Conservation (phyloP, 2,113 vertebrate genomes). For the Phoenicopterus ruber region DNA sequence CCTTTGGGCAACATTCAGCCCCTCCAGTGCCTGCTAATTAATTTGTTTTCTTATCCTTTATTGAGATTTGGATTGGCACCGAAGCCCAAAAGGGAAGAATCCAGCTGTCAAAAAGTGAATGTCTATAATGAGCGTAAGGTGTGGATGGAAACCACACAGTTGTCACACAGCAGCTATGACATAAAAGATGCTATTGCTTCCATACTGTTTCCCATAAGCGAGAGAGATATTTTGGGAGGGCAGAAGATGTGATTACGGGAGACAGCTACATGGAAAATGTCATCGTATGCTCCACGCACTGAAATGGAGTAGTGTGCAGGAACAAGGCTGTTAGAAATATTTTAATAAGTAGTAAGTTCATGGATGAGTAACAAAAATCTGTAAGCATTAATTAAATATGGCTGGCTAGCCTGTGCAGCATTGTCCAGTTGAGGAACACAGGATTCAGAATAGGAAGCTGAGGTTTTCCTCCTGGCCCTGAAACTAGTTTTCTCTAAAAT, state of each 20-base stretch:
- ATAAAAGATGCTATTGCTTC: constrained; percentile 20
- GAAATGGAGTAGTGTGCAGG: neutral
- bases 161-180: constrained; percentile 21
- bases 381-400: neutral
- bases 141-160: constrained; percentile 14
- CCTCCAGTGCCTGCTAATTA: constrained; percentile 10
- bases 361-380: neutral
- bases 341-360: neutral
- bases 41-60: constrained; percentile 28
- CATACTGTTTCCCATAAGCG: neutral
- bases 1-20: constrained; percentile 7
- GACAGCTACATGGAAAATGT: neutral
- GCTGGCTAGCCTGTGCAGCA: neutral
- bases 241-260: neutral
- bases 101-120: constrained; percentile 14
- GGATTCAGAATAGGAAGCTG: neutral
- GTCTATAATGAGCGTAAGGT: constrained; percentile 25
- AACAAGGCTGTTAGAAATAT: neutral
- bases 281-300: neutral
- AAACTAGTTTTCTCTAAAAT: neutral
- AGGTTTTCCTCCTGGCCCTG: neutral
- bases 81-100: constrained; percentile 18
- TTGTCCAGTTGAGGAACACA: neutral
- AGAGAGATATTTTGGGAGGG: constrained; percentile 14
- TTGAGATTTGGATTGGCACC: constrained; percentile 16